These are phyloP conservation scores for Drosophila putrida DNA, from an alignment of 2,888 invertebrate species.

Conservation along the genomic window DNA sequence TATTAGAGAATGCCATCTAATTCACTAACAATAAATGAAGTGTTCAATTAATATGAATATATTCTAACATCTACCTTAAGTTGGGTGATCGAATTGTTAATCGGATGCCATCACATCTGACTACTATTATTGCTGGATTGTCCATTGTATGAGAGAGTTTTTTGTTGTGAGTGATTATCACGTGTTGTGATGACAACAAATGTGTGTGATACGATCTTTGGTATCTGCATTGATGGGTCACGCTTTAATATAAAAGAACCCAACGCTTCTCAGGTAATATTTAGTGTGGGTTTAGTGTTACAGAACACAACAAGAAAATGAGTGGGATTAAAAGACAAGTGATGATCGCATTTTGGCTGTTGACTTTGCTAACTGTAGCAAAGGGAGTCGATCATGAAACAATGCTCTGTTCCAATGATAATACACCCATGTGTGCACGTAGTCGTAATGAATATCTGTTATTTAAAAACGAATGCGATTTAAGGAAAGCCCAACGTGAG, in stretches of 20 bases:
- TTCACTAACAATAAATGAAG: slow-evolving; percentile 40
- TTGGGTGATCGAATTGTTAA: background rate
- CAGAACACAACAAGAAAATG: slow-evolving; percentile 45
- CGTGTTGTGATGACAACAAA: slow-evolving; percentile 11
- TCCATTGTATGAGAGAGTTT: background rate
- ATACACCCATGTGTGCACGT: slow-evolving; percentile 68
- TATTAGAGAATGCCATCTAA: slow-evolving; percentile 40
- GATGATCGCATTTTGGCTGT: slow-evolving; percentile 18
- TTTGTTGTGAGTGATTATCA: slow-evolving; percentile 36
- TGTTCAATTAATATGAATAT: slow-evolving; percentile 2
- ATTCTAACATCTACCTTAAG: slow-evolving; percentile 22
- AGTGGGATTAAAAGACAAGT: slow-evolving; percentile 1
- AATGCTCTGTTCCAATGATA: slow-evolving; percentile 64
- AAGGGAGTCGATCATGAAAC: slow-evolving; percentile 20
- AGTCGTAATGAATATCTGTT: slow-evolving; percentile 62
- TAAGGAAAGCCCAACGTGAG: slow-evolving; percentile 68
- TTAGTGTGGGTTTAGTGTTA: slow-evolving; percentile 47
- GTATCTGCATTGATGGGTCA: slow-evolving; percentile 24
- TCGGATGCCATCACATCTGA: background rate
- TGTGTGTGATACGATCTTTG: slow-evolving; percentile 14
- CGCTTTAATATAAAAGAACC: slow-evolving; percentile 57
- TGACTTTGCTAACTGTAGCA: slow-evolving; percentile 13
- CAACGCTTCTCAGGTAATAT: slow-evolving; percentile 47
- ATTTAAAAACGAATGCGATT: slow-evolving; percentile 74
- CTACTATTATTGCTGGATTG: background rate